Base-by-base conservation (phyloP, 2,113 vertebrate species). In the Boleophthalmus pectinirostris region DNA sequence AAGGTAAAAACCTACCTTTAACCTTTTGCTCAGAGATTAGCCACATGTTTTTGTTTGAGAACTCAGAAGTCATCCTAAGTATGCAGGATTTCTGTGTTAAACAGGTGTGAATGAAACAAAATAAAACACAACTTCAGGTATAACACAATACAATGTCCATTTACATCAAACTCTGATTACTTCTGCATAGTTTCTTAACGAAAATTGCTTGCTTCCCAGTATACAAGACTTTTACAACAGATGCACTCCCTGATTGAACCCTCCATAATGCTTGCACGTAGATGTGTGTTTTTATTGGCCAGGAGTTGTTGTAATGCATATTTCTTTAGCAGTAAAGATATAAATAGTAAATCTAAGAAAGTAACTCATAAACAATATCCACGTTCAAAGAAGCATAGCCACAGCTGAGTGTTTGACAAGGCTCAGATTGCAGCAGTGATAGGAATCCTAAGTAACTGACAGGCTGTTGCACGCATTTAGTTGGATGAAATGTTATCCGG, bases 361-460 rank as follows among this genome's bases (percentile, higher is more conserved):
- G 56, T 51, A 16, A 58, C 49, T 56, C 2, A 56, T 13, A 56
- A 56, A 56, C 53, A 25, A 56, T 56, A 23, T 56, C 23, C 56
- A 58, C 21, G 1, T 58, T 6, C 21, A 11, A 57, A 56, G 66
- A 68, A 35, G 45, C 69, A 51, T 46, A 56, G 63, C 51, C 49
- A 45, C 20, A 18, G 57, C 57, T 60, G 58, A n/a, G 61, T 73
- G 67, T 70, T 78, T 80, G 83, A 83, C 67, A 83, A 51, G 33
- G 21, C 71, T 70, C 68, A 77, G 49, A 84, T 79, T 68, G 61
- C 66, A 79, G 69, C 69, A 70, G 25, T 1, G 66, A 81, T 75
- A 75, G 3, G 1, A 75, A 74, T 83, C 71, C 38, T 72, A 69
- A 80, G 69, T 82, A 64, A 78, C 53, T 78, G 84, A 83, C 78